Conservation (phyloP, 1,140 invertebrate species). For the Rhynchophorus ferrugineus region DNA sequence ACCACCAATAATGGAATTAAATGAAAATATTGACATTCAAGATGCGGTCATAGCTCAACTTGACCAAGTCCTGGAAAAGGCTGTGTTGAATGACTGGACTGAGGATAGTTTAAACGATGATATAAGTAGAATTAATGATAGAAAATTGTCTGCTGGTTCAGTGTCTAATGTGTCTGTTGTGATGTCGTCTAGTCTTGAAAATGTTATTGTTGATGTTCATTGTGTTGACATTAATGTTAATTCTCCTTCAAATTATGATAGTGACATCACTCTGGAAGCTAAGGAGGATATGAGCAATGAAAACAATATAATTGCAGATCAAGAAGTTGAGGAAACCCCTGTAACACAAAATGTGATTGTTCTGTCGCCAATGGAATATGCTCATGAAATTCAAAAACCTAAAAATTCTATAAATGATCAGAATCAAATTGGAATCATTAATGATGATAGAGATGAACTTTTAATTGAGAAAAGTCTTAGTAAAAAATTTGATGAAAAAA, state of each 20-base stretch:
- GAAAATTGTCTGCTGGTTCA: conserved; percentile 24
- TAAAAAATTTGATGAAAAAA: too few relatives aligned
- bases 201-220: conserved; percentile 30
- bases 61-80: conserved; percentile 30
- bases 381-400: too few relatives aligned
- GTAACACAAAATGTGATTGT: too few relatives aligned
- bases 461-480: too few relatives aligned
- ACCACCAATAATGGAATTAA: conserved; percentile 10
- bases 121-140: conserved; percentile 12
- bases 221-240: conserved; percentile 23
- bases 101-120: conserved; percentile 4
- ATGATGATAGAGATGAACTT: too few relatives aligned
- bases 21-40: conserved; percentile 13
- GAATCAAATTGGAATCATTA: too few relatives aligned
- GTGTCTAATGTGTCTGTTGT: conserved; percentile 26
- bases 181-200: conserved; percentile 21
- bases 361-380: too few relatives aligned
- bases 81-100: conserved; percentile 10
- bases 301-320: too few relatives aligned
- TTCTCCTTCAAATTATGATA: conserved; percentile 5
- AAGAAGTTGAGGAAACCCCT: too few relatives aligned
- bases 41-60: conserved; percentile 22
- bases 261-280: background rate
- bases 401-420: too few relatives aligned
- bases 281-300: background rate